These are phyloP conservation scores for Acronicta aceris DNA, from an alignment of 2,888 invertebrate species.

Conservation along the genomic window DNA sequence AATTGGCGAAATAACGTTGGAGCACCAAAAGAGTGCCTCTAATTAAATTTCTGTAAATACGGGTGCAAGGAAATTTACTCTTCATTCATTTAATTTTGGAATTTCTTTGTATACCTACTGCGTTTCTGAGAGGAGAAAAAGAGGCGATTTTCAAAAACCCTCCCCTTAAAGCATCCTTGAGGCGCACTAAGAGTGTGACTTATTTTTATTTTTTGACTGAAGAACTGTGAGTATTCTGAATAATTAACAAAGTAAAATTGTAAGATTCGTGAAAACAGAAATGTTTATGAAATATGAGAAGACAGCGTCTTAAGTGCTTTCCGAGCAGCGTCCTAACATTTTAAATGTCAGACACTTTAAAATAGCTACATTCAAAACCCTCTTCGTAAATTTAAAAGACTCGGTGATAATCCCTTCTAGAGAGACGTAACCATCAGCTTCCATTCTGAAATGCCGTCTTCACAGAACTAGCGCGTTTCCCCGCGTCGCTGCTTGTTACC, in stretches of 20 bases:
- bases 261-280: neutral
- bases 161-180: slow-evolving; percentile 5
- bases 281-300: neutral
- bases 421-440: slow-evolving; percentile 30
- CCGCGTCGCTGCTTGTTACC: slow-evolving; percentile 57
- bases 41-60: slow-evolving; percentile 77
- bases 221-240: neutral
- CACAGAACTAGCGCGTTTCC: slow-evolving; percentile 12
- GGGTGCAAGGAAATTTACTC: slow-evolving; percentile 65
- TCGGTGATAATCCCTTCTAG: slow-evolving; percentile 32
- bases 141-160: slow-evolving; percentile 18
- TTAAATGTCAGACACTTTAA: slow-evolving; percentile 33
- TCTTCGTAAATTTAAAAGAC: slow-evolving; percentile 31
- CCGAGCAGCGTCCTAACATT: slow-evolving; percentile 16
- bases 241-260: slow-evolving; percentile 2
- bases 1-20: slow-evolving; percentile 60
- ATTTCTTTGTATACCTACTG: slow-evolving; percentile 64
- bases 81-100: slow-evolving; percentile 67
- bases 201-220: slow-evolving; percentile 12
- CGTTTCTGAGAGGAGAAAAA: slow-evolving; percentile 51
- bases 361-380: slow-evolving; percentile 19
- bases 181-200: slow-evolving; percentile 23
- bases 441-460: slow-evolving; percentile 35
- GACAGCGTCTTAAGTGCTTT: slow-evolving; percentile 33
- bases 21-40: slow-evolving; percentile 63